phyloP scores from a whole-genome alignment of 2,888 invertebrate genomes.

The Perdita meconis region DNA sequence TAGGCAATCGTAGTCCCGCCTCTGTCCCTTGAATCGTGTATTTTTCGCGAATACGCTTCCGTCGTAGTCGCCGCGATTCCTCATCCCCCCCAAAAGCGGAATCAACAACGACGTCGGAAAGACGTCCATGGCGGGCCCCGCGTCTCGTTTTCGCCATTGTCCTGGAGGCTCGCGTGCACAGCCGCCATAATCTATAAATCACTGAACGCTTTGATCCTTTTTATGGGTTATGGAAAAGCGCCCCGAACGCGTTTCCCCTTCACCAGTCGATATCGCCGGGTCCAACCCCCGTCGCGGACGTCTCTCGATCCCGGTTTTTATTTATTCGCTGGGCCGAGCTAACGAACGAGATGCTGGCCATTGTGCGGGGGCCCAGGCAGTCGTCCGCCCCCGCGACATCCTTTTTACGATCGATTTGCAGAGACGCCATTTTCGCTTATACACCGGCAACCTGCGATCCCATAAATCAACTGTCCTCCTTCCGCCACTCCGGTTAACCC shows the following conservation, averaged over 20 bases:
- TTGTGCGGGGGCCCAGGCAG: conserved; percentile 63
- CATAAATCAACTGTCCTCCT: conserved; percentile 68
- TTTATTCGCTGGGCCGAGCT: conserved; percentile 71
- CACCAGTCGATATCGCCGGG: conserved; percentile 46
- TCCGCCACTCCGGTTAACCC: conserved; percentile 42
- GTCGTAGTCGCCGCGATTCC: not conserved
- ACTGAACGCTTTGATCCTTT: conserved; percentile 75
- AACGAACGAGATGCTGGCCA: conserved; percentile 70
- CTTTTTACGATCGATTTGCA: conserved; percentile 71
- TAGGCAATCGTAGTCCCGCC: no score
- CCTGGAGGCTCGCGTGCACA: conserved; percentile 73
- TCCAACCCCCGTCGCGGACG: conserved; percentile 50
- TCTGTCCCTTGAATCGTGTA: conserved; percentile 9
- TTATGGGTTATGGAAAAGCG: conserved; percentile 71
- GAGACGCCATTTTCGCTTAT: conserved; percentile 73
- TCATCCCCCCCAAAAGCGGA: conserved; percentile 12
- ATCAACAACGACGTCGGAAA: conserved; percentile 57
- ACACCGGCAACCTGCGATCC: conserved; percentile 68
- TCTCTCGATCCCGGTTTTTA: conserved; percentile 69
- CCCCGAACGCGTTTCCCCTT: conserved; percentile 54
- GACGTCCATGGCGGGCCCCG: conserved; percentile 52
- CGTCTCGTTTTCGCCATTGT: conserved; percentile 63
- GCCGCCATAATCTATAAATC: conserved; percentile 80
- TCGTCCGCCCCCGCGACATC: conserved; percentile 56
- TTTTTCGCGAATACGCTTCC: not conserved